phyloP scores from a whole-genome alignment of 2,888 invertebrate genomes.

The Hybos culiciformis region DNA sequence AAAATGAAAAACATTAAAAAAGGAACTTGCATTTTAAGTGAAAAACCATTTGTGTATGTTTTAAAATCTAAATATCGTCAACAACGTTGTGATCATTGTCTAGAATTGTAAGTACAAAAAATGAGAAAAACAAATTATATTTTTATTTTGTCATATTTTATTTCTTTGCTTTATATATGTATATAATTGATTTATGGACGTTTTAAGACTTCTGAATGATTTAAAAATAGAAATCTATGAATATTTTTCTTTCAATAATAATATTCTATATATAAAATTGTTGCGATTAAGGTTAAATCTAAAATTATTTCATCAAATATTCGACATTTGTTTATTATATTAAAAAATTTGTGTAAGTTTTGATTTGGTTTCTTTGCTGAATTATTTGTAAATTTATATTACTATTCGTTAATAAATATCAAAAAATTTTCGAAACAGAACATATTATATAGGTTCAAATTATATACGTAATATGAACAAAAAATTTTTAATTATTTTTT shows the following conservation, averaged over 20 bases:
- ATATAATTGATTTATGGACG: too few relatives aligned
- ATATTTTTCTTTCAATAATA: too few relatives aligned
- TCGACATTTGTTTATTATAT: too few relatives aligned
- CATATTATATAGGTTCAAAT: not conserved
- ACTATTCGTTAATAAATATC: not conserved
- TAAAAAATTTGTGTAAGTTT: too few relatives aligned
- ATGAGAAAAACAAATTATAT: not conserved
- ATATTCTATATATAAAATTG: too few relatives aligned
- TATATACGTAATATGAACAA: conserved; percentile 6
- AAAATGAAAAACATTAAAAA: conserved; percentile 38
- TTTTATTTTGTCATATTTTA: not conserved
- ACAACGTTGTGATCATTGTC: conserved; percentile 62
- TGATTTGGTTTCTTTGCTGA: too few relatives aligned
- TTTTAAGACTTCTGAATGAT: too few relatives aligned
- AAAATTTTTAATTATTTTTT: not conserved
- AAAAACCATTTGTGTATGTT: conserved; percentile 62
- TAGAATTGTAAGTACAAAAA: conserved; percentile 45
- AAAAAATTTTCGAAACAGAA: not conserved
- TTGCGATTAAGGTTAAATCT: too few relatives aligned
- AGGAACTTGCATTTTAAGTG: conserved; percentile 54
- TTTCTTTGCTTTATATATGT: too few relatives aligned
- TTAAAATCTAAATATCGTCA: conserved; percentile 56
- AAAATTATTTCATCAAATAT: too few relatives aligned
- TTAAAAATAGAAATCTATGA: too few relatives aligned
- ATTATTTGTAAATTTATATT: too few relatives aligned